Conservation (phyloP, 2,888 invertebrate genomes). For the Agelastica alni region DNA sequence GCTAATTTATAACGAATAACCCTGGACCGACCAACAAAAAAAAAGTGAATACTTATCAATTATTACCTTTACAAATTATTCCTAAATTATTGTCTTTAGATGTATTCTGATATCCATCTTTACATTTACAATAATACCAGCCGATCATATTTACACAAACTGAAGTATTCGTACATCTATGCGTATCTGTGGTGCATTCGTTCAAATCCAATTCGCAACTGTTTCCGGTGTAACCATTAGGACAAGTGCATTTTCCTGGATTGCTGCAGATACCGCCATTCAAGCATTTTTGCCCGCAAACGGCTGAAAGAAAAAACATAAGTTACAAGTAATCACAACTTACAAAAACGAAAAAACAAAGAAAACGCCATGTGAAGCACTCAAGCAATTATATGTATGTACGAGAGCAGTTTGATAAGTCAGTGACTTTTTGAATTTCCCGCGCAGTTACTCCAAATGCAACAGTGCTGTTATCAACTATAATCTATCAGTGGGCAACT, state of each 20-base stretch:
- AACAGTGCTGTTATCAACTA: no score
- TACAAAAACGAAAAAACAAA: no score
- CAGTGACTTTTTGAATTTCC: no score
- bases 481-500: no score
- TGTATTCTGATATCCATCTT: conserved; percentile 72
- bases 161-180: conserved; percentile 76
- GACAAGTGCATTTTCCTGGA: conserved; percentile 79
- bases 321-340: no score
- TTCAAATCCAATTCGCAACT: conserved; percentile 87
- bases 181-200: conserved; percentile 75
- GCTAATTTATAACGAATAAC: no score
- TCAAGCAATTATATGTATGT: no score
- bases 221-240: conserved; percentile 78
- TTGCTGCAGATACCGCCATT: conserved; percentile 82
- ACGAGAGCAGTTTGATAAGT: no score
- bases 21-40: no score
- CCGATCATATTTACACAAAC: conserved; percentile 87
- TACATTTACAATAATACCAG: conserved; percentile 87
- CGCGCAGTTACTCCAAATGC: no score
- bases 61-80: conserved; percentile 69
- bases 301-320: conserved; percentile 65
- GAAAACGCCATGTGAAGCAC: no score
- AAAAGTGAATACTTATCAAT: conserved; percentile 29
- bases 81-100: conserved; percentile 62
- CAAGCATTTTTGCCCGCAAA: conserved; percentile 78